Conservation (phyloP, 2,797 vertebrate genomes). For the Octomys mimax region DNA sequence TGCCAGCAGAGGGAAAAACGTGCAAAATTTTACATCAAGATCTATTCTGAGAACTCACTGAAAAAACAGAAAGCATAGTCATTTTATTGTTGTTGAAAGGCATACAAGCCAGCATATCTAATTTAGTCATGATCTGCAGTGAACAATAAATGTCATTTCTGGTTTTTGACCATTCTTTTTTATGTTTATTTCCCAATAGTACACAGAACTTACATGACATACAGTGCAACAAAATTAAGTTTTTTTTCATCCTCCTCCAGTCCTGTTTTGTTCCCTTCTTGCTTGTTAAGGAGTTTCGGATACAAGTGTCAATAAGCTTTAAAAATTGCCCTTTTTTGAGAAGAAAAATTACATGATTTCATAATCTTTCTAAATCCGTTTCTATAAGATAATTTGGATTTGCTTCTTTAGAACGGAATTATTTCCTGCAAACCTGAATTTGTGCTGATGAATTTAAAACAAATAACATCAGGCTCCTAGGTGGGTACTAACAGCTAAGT, state of each 20-base stretch:
- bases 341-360: conserved; percentile 88
- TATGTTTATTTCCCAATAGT: conserved; percentile 67
- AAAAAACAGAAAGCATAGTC: neutral
- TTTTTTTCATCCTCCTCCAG: conserved; percentile 74
- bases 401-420: conserved; percentile 87
- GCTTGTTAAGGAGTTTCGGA: conserved; percentile 79
- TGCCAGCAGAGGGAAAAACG: neutral
- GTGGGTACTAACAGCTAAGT: conserved; percentile 86
- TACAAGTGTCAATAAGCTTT: conserved; percentile 86
- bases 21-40: neutral
- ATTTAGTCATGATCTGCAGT: neutral
- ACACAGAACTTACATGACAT: conserved; percentile 73
- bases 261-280: conserved; percentile 69
- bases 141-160: conserved; percentile 35
- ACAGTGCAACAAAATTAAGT: conserved; percentile 66
- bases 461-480: conserved; percentile 87
- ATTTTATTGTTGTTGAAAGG: conserved; percentile 30
- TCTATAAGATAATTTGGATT: conserved; percentile 88
- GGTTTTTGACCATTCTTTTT: conserved; percentile 17
- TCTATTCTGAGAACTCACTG: neutral
- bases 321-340: conserved; percentile 87
- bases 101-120: neutral
- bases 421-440: conserved; percentile 85
- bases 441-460: conserved; percentile 87
- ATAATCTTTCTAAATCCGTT: conserved; percentile 89